Conservation (phyloP, 92 coral and sea anemone species). For the Epizoanthus fatuus region DNA sequence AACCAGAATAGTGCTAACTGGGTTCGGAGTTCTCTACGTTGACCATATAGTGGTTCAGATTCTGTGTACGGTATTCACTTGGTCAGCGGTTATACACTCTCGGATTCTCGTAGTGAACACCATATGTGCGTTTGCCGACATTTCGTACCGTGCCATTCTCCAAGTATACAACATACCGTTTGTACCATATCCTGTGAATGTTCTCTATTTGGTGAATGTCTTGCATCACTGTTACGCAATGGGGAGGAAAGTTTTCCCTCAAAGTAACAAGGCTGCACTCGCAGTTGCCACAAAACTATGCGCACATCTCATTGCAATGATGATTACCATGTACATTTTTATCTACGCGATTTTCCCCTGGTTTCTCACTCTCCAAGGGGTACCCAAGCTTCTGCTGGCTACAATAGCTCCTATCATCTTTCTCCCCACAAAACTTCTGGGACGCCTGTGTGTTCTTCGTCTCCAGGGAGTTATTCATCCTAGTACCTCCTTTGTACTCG, state of each 20-base stretch:
- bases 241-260: background rate
- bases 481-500: background rate
- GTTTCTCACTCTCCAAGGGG: background rate
- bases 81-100: slow-evolving; percentile 16
- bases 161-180: background rate
- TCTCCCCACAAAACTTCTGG: slow-evolving; percentile 10
- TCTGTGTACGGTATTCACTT: slow-evolving; percentile 5
- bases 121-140: background rate
- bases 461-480: slow-evolving; percentile 21
- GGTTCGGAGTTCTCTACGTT: background rate
- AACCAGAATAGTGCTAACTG: background rate
- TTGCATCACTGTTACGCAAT: background rate
- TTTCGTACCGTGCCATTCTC: slow-evolving; percentile 11
- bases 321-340: background rate
- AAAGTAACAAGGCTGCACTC: background rate
- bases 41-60: slow-evolving; percentile 1
- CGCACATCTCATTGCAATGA: background rate
- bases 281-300: background rate
- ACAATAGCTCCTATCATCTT: background rate
- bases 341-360: background rate
- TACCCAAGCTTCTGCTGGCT: slow-evolving; percentile 1
- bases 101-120: background rate
- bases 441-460: slow-evolving; percentile 20
- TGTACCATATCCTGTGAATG: background rate
- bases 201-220: background rate